Conservation (phyloP, 2,797 vertebrate species). For the Characodon lateralis region DNA sequence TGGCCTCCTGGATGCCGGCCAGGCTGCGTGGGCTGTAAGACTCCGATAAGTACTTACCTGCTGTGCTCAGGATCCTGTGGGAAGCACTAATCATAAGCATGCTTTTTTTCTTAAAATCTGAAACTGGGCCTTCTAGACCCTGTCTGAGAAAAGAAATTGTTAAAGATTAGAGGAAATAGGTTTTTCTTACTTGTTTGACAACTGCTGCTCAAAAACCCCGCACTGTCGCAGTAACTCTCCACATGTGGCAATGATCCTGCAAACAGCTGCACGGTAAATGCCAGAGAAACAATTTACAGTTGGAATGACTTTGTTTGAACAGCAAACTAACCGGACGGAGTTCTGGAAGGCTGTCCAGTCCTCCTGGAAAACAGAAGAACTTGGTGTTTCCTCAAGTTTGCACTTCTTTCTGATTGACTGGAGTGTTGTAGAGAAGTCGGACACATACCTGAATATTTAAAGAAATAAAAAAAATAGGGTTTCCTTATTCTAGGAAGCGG, state of each 20-base stretch:
- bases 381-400: conserved; percentile 86
- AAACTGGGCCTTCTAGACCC: background rate
- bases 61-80: conserved; percentile 88
- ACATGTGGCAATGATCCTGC: conserved; percentile 92
- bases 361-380: conserved; percentile 88
- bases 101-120: background rate
- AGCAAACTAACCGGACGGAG: conserved; percentile 85
- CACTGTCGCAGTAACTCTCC: conserved; percentile 94
- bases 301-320: background rate
- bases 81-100: conserved; percentile 12
- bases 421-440: conserved; percentile 91
- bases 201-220: conserved; percentile 95
- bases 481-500: background rate
- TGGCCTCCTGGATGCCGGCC: conserved; percentile 87
- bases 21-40: conserved; percentile 95
- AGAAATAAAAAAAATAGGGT: no score
- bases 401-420: conserved; percentile 96
- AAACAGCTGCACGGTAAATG: background rate
- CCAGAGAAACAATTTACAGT: background rate
- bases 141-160: background rate
- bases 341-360: conserved; percentile 98
- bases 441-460: conserved; percentile 84
- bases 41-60: conserved; percentile 92
- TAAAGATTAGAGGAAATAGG: background rate
- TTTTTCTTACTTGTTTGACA: conserved; percentile 89